Conservation (phyloP, 2,113 vertebrate species). For the Pogona vitticeps region DNA sequence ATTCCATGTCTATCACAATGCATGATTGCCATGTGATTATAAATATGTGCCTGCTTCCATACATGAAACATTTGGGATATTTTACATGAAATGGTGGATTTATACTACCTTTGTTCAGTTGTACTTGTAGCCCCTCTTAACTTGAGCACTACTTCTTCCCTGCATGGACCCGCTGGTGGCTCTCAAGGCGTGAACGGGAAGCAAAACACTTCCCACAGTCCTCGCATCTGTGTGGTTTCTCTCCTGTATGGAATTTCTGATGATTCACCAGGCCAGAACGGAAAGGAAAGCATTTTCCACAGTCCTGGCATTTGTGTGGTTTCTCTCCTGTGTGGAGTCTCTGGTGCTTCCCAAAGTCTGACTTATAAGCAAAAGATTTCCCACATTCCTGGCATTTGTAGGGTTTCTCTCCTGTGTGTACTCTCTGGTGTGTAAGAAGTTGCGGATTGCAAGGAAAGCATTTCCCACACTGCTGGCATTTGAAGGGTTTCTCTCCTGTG, state of each 20-base stretch:
- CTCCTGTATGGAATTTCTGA: not conserved
- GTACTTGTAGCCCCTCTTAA: not conserved
- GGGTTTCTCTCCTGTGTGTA: too few relatives aligned
- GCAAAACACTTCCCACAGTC: not conserved
- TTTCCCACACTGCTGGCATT: too few relatives aligned
- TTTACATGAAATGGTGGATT: not conserved
- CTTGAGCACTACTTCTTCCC: not conserved
- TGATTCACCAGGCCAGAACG: not conserved
- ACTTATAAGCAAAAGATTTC: too few relatives aligned
- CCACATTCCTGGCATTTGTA: too few relatives aligned
- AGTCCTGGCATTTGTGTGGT: not conserved
- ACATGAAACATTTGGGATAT: not conserved
- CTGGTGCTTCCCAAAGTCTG: not conserved
- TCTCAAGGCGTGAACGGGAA: not conserved
- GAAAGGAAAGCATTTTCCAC: not conserved
- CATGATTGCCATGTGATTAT: too few relatives aligned
- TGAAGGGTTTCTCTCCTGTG: too few relatives aligned
- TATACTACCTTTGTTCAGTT: not conserved
- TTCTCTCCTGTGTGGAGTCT: not conserved
- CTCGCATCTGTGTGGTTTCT: not conserved
- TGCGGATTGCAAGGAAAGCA: too few relatives aligned
- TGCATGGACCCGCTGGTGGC: not conserved
- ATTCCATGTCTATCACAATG: too few relatives aligned
- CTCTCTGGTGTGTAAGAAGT: too few relatives aligned
- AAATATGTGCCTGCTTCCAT: too few relatives aligned